phyloP scores from a whole-genome alignment of 2,797 vertebrate genomes.

The Ibycter americanus region DNA sequence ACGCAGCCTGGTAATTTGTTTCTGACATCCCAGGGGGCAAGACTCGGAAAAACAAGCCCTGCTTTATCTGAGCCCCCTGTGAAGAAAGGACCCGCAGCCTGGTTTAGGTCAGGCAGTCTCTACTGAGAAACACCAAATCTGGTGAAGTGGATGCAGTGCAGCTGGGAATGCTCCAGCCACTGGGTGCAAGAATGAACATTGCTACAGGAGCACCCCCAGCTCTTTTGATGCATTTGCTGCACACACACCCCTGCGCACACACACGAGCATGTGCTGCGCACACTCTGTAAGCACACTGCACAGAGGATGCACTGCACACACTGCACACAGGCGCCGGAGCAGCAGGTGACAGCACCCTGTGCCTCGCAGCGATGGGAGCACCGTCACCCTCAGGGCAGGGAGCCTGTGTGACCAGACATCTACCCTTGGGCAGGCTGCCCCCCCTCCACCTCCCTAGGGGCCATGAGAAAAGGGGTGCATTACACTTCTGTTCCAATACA shows the following conservation, averaged over 20 bases:
- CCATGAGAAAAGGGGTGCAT: rapidly evolving
- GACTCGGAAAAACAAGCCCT: background rate
- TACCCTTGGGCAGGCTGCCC: background rate
- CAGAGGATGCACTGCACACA: no score
- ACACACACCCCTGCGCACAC: background rate
- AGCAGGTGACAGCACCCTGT: rapidly evolving
- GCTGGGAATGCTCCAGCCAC: background rate
- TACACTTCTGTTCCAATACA: rapidly evolving
- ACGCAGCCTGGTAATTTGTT: background rate
- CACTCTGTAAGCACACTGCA: background rate
- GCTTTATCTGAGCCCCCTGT: background rate
- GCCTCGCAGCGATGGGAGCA: rapidly evolving
- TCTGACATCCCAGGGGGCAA: background rate
- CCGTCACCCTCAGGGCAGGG: background rate
- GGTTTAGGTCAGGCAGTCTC: background rate
- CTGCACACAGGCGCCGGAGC: background rate
- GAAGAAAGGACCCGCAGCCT: background rate
- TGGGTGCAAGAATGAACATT: background rate
- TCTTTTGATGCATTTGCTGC: background rate
- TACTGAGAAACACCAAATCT: no score
- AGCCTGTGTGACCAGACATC: background rate
- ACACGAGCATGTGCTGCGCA: no score
- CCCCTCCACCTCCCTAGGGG: background rate
- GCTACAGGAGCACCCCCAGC: background rate
- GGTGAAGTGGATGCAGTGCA: background rate